Conservation (phyloP, 64 coral and sea anemone species). For the Astreopora myriophthalma region DNA sequence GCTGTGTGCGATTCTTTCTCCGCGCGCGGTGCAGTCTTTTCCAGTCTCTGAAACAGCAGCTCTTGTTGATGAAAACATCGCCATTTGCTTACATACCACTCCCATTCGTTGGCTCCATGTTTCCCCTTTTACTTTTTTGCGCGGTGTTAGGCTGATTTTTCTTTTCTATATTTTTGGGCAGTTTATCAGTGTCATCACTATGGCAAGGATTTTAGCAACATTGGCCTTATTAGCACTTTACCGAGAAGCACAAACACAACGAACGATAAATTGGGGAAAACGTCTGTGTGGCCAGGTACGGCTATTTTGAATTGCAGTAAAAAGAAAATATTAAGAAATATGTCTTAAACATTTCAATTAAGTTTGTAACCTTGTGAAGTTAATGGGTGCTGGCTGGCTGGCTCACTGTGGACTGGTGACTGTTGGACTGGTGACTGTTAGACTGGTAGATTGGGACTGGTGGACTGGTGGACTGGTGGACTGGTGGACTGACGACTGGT, state of each 20-base stretch:
- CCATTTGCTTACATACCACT: no score
- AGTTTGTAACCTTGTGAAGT: no score
- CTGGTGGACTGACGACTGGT: background rate
- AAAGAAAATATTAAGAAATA: background rate
- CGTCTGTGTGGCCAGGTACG: background rate
- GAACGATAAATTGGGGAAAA: conserved; percentile 1
- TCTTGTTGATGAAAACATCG: no score
- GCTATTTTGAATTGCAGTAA: background rate
- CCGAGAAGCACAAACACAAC: background rate
- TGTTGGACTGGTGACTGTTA: no score
- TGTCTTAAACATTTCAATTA: no score
- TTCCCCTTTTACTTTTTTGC: background rate
- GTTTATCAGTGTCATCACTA: background rate
- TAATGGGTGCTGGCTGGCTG: no score
- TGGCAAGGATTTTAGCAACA: background rate
- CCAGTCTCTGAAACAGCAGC: no score
- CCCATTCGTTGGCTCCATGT: no score
- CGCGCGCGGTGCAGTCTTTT: background rate
- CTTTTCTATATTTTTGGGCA: background rate
- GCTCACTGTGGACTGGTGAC: no score
- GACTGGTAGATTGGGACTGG: no score
- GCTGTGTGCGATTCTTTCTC: background rate
- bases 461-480: background rate
- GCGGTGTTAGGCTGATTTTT: background rate
- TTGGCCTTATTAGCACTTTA: background rate